These are phyloP conservation scores for Pentalonia nigronervosa DNA, from an alignment of 1,140 invertebrate genomes.

Conservation along the genomic window DNA sequence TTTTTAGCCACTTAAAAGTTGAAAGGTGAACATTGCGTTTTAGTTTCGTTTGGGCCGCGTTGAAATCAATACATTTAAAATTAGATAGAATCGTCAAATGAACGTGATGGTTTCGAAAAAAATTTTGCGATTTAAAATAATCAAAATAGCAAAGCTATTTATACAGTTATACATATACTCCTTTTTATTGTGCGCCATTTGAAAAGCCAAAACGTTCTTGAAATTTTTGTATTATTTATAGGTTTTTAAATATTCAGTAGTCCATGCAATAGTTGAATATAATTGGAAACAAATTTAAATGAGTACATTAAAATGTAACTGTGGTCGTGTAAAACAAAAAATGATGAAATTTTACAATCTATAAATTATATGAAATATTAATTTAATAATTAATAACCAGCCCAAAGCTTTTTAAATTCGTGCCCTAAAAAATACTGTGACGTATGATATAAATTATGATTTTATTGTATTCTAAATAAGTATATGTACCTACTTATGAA, in stretches of 20 bases:
- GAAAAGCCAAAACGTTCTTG: neutral
- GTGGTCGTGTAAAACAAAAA: neutral
- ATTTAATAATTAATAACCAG: neutral
- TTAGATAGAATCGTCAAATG: neutral
- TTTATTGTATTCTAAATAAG: no score
- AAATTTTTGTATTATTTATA: neutral
- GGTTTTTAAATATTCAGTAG: neutral
- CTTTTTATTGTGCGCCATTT: neutral
- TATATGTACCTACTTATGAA: no score
- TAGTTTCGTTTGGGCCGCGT: neutral
- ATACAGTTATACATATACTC: neutral
- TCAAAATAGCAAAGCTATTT: neutral
- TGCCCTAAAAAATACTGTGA: no score
- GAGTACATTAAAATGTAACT: neutral
- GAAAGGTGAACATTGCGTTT: neutral
- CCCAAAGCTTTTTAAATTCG: no score
- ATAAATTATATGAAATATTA: neutral
- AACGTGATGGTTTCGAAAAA: neutral
- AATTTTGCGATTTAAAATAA: neutral
- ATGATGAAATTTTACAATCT: neutral
- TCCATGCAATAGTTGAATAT: neutral
- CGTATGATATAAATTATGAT: no score
- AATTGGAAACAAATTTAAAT: neutral
- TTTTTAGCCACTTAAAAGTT: conserved; percentile 18
- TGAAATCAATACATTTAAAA: conserved; percentile 33